These are phyloP conservation scores for Ptilodon capucinus DNA, from an alignment of 2,888 invertebrate species.

Conservation along the genomic window DNA sequence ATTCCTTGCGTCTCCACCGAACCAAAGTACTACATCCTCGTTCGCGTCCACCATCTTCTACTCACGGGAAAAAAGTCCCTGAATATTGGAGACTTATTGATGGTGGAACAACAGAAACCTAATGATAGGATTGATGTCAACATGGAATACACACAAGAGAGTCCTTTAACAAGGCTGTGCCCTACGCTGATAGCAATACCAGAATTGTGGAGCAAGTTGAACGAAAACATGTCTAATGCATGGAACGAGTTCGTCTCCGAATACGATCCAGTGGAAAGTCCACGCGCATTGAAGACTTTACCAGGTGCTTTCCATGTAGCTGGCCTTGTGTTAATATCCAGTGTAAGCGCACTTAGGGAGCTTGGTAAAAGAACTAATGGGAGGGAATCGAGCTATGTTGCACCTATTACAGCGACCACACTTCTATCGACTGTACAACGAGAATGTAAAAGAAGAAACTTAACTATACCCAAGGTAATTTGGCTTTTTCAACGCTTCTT, in stretches of 20 bases:
- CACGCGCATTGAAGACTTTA: slow-evolving; percentile 83
- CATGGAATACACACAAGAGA: slow-evolving; percentile 54
- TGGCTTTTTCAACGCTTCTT: not conserved
- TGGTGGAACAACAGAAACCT: slow-evolving; percentile 77
- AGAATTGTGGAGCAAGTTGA: slow-evolving; percentile 85
- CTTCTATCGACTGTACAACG: slow-evolving; percentile 65
- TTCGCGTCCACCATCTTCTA: slow-evolving; percentile 89
- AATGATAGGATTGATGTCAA: slow-evolving; percentile 57
- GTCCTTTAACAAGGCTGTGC: slow-evolving; percentile 80
- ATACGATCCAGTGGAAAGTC: slow-evolving; percentile 89
- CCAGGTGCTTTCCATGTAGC: slow-evolving; percentile 84
- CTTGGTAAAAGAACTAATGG: slow-evolving; percentile 77
- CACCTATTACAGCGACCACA: slow-evolving; percentile 68
- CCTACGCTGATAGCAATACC: slow-evolving; percentile 85
- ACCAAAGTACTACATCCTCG: slow-evolving; percentile 86
- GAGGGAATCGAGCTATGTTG: slow-evolving; percentile 53
- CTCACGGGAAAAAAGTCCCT: slow-evolving; percentile 87
- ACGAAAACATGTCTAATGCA: slow-evolving; percentile 86
- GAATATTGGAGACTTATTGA: slow-evolving; percentile 88
- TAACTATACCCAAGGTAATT: slow-evolving; percentile 68
- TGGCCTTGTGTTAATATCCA: slow-evolving; percentile 85
- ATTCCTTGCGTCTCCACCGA: slow-evolving; percentile 83
- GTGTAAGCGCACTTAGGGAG: slow-evolving; percentile 85
- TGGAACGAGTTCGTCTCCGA: slow-evolving; percentile 92
- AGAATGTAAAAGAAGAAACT: slow-evolving; percentile 66